Percentiles rank a stretch among this genome's conserved stretches.
Conservation (phyloP, 2,113 vertebrate genomes). For the Excalfactoria chinensis region DNA sequence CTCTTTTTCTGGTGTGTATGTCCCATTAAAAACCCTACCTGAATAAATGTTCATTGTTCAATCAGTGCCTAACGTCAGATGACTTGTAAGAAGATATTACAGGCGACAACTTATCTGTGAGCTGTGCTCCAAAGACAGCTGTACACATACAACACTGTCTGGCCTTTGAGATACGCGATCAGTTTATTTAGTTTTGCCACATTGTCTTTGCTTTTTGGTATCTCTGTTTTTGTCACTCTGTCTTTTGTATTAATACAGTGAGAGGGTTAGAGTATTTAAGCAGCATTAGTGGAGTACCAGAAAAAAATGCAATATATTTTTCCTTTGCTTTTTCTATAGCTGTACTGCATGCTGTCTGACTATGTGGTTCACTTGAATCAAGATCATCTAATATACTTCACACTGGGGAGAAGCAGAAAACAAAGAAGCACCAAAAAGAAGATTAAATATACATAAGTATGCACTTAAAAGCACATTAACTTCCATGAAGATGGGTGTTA, state of each 20-base stretch:
- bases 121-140: background rate
- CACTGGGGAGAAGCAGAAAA: background rate
- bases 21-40: accelerated
- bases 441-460: background rate
- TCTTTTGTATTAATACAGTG: background rate
- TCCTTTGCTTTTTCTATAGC: background rate
- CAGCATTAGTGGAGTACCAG: background rate
- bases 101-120: background rate
- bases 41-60: background rate
- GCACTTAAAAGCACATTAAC: too few species aligned
- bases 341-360: background rate
- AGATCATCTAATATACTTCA: background rate
- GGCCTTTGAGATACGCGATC: accelerated
- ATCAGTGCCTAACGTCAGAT: background rate
- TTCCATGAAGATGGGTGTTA: background rate
- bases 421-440: background rate
- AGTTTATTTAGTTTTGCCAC: background rate
- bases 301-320: background rate
- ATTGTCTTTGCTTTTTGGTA: background rate
- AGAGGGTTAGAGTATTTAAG: background rate
- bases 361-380: background rate
- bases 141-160: background rate
- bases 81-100: background rate
- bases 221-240: background rate
- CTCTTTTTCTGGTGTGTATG: background rate